Base-by-base conservation (phyloP, 2,888 invertebrate genomes). In the Hirtodrosophila cameraria region DNA sequence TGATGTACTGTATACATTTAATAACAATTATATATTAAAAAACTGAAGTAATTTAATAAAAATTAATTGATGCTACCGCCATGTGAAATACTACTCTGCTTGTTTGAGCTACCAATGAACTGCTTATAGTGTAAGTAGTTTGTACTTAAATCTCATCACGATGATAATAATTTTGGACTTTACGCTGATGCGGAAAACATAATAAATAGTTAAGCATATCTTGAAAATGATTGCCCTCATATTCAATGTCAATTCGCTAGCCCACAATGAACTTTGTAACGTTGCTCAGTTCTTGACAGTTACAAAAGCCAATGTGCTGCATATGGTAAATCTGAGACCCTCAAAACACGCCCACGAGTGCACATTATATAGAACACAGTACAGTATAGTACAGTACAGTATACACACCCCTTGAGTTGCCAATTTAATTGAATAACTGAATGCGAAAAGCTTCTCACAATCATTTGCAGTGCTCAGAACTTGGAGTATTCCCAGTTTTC, bases 361-460 rank as follows among this genome's bases (percentile, higher is more conserved):
- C 41, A 7, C 3, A 23, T 2, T 5, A 23, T 23, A 23, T n/a
- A n/a, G n/a, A n/a, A n/a, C n/a, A n/a, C n/a, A n/a, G n/a, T n/a
- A n/a, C n/a, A n/a, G n/a, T n/a, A n/a, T n/a, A n/a, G n/a, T n/a
- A n/a, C n/a, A n/a, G n/a, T n/a, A n/a, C n/a, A n/a, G n/a, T n/a
- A n/a, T 8, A 23, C 6, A 23, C 1, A 60, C 54, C 76, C 75
- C 66, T 71, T 80, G 74, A 75, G 70, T 76, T 87, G 83, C 53
- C 79, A 82, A 85, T 82, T 82, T 63, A 82, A 82, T 66, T 82
- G 76, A 68, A 85, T 87, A 80, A 83, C 77, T 61, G 50, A 64
- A 63, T 50, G 36, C 38, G 46, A 33, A 35, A 25, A 42, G 60
- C 57, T 83, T 83, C 79, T 86, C 84, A 80, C 86, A 79, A 76